These are phyloP conservation scores for Paracanthobrama guichenoti DNA, from an alignment of 2,113 vertebrate genomes.

Conservation along the genomic window DNA sequence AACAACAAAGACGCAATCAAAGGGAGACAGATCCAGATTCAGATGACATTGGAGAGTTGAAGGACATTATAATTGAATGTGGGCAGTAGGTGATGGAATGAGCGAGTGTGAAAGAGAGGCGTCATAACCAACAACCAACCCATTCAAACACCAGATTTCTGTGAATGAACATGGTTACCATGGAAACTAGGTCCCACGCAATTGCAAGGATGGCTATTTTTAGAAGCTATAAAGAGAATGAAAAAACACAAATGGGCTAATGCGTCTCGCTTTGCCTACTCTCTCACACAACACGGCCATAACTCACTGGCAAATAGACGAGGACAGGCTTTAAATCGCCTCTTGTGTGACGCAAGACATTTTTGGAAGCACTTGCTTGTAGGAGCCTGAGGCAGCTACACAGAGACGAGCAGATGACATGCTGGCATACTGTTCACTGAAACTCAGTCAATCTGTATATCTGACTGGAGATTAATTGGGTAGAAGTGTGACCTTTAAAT, in stretches of 20 bases:
- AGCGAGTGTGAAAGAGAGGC: slow-evolving; percentile 1
- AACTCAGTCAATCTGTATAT: background rate
- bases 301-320: background rate
- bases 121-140: slow-evolving; percentile 43
- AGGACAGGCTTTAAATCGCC: background rate
- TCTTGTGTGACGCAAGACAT: background rate
- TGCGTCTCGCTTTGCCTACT: slow-evolving; percentile 18
- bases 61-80: slow-evolving; percentile 12
- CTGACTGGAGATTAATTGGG: background rate
- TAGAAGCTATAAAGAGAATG: slow-evolving; percentile 63
- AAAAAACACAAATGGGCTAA: slow-evolving; percentile 67
- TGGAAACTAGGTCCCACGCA: slow-evolving; percentile 76
- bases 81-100: background rate
- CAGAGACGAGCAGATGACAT: background rate
- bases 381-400: background rate
- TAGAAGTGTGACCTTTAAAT: background rate
- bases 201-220: slow-evolving; percentile 71
- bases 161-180: slow-evolving; percentile 76
- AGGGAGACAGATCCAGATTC: background rate
- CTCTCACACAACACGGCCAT: background rate
- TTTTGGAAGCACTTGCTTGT: background rate
- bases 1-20: background rate
- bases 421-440: background rate
- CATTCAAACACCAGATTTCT: slow-evolving; percentile 62
- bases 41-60: background rate